A percentile compares a stretch with the other conserved stretches of the same genome.
phyloP scores from a whole-genome alignment of 2,888 invertebrate species.

The Drosophila lutescens region DNA sequence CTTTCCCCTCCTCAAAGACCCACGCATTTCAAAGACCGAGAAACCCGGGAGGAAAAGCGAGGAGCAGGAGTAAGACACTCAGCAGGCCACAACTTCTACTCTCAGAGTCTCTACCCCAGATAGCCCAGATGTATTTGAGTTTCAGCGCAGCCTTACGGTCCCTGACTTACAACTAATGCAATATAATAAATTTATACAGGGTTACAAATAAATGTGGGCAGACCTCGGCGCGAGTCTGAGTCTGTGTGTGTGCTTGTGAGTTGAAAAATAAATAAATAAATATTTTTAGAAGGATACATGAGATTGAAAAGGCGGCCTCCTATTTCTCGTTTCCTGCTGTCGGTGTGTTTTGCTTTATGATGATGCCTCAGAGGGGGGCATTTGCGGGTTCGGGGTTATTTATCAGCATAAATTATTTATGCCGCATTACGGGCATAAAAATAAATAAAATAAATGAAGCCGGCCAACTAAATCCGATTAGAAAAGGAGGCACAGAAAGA shows the following conservation, averaged over 20 bases:
- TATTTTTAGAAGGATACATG: conserved; percentile 76
- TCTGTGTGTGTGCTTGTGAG: conserved; percentile 48
- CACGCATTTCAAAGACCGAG: conserved; percentile 52
- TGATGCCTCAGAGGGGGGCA: conserved; percentile 54
- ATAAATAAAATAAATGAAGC: conserved; percentile 81
- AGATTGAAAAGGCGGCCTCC: conserved; percentile 38
- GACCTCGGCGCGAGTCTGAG: conserved; percentile 17
- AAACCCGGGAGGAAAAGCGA: conserved; percentile 4
- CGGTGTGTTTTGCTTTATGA: conserved; percentile 35
- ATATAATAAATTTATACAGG: conserved; percentile 82
- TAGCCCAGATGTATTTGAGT: conserved; percentile 22
- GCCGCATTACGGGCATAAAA: conserved; percentile 82
- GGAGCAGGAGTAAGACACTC: conserved; percentile 39
- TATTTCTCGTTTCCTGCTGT: conserved; percentile 32
- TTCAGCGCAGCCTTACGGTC: conserved; percentile 11
- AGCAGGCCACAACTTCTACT: conserved; percentile 44
- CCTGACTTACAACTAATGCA: conserved; percentile 81
- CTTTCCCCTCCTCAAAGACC: conserved; percentile 24
- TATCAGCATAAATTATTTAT: conserved; percentile 82
- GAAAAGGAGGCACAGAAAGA: conserved; percentile 55
- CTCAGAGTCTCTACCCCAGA: too few species aligned
- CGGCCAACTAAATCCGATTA: conserved; percentile 77
- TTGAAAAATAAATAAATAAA: conserved; percentile 78
- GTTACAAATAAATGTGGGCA: conserved; percentile 73
- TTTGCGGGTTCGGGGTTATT: conserved; percentile 64